Evolutionary conservation across 2,113 vertebrate genomes (phyloP), one percentile per base, ranked within the genome.

Genomic region (Anoura caudifer): DNA sequence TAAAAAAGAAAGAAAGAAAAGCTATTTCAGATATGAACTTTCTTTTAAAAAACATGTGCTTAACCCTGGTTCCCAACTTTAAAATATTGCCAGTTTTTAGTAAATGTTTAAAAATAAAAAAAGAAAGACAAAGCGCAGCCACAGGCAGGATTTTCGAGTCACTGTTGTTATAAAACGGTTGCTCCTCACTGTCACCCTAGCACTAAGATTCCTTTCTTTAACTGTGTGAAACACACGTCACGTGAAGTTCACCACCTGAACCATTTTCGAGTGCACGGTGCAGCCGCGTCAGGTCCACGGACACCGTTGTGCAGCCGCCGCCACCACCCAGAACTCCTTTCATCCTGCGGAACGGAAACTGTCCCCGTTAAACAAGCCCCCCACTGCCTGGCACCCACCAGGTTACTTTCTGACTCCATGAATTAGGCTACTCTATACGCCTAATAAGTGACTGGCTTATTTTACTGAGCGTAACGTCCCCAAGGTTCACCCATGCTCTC

Each of bases 301-400:
- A 20, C 38, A 4, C 1, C 3, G 2, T 0, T 16, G 19, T 6
- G 1, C 3, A 3, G 1, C 24, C 11, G 0, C 8, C 67, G 12
- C 26, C 13, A 1, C 38, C 15, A 17, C 0, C 1, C 6, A 43
- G 38, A 41, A 72, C 19, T 9, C n/a, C 31, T 19, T 10, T 12
- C 14, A 45, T 38, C 72, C 20, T 41, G 50, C 2, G 24, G 15
- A 88, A 38, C 52, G 2, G 70, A 81, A 38, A 43, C 43, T 9
- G 33, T 36, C 3, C 31, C 16, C 76, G 4, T 15, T n/a, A 31
- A 19, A n/a, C 24, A 7, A 22, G 41, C 17, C 5, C 12, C 41
- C 61, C 2, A 3, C 26, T 10, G 20, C 12, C 36, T 0, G 20
- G 45, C 54, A 10, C 33, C 19, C 41, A 17, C 28, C 22, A 1